Percentiles rank a stretch among this genome's conserved stretches.
Evolutionary conservation across 1,140 invertebrate species (phyloP).

Genomic region (Globodera ellingtonae): DNA sequence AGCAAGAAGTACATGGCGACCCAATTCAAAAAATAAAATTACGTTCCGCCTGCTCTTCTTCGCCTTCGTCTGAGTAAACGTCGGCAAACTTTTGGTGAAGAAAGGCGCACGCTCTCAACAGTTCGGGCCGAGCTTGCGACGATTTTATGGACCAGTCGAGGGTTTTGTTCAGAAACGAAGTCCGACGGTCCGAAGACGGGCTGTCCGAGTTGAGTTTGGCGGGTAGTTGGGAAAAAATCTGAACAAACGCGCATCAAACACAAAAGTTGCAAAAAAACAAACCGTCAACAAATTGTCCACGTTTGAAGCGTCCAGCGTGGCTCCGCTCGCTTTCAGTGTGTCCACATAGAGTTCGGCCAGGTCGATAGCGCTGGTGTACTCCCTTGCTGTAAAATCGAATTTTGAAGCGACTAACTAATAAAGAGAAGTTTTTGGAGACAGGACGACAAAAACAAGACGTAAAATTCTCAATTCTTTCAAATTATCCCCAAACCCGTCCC

Average conservation of each 20-base stretch:
- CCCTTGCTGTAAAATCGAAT: neutral
- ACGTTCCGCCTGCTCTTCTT: slow-evolving; percentile 9
- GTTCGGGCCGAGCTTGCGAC: slow-evolving; percentile 1
- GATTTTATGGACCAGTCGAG: slow-evolving; percentile 20
- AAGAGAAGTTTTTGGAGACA: no score
- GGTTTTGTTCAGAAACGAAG: slow-evolving; percentile 27
- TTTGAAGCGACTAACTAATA: no score
- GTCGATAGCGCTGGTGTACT: slow-evolving; percentile 41
- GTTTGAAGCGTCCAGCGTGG: neutral
- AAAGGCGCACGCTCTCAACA: slow-evolving; percentile 7
- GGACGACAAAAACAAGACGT: no score
- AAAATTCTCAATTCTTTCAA: no score
- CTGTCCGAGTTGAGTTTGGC: slow-evolving; percentile 21
- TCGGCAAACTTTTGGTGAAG: slow-evolving; percentile 17
- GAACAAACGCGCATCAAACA: neutral
- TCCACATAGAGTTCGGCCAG: slow-evolving; percentile 44
- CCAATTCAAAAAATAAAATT: neutral
- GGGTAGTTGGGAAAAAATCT: slow-evolving; percentile 11
- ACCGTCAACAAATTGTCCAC: neutral
- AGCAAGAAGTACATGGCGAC: neutral
- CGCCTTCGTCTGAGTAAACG: slow-evolving; percentile 15
- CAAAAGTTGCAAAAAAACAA: neutral
- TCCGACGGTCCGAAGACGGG: slow-evolving; percentile 5
- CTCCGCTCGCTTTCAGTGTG: slow-evolving; percentile 14
- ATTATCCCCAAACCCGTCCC: no score